Evolutionary conservation across 2,113 vertebrate species (phyloP), one percentile per base, ranked within the genome.

Genomic region (Corynorhinus townsendii): DNA sequence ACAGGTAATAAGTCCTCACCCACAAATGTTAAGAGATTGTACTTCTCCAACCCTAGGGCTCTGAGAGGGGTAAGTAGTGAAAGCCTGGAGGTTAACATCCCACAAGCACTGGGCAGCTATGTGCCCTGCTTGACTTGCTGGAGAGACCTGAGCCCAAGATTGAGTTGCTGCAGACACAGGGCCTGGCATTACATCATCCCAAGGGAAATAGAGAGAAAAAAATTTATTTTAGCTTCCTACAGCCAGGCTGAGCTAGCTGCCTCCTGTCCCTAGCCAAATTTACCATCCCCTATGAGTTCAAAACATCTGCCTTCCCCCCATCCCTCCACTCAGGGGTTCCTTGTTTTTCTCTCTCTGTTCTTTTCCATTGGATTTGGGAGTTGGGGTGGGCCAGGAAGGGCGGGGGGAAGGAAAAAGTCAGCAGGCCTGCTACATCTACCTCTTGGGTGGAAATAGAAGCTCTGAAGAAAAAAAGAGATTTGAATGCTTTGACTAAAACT

Each of bases 331-430:
- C n/a, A 59, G 43, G 11, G 17, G 49, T 40, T 62, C 2, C 35
- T 62, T 52, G 0, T 7, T 28, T 52, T 59, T n/a, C 4, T 33
- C 11, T 15, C 26, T 38, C 6, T 80, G 40, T 88, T 87, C 5
- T 88, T 73, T n/a, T 64, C 7, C 17, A 7, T 22, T 62, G 22
- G 19, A 30, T 30, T 38, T 38, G 22, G 33, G 28, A 64, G 5
- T 30, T 11, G 1, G 0, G 7, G 56, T 0, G 0, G 24, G 24
- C 54, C 7, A 8, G 11, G 11, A 5, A 11, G 7, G 20, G 26
- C 3, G 5, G 1, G 11, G 15, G 4, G 30, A 4, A 17, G 28
- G 15, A 52, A 90, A 33, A 8, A 66, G 38, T 8, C 26, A 49
- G 33, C 14, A 64, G 20, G 33, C 22, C 73, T 69, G 11, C 6